phyloP scores from a whole-genome alignment of 2,888 invertebrate species.

The Horisme vitalbata region DNA sequence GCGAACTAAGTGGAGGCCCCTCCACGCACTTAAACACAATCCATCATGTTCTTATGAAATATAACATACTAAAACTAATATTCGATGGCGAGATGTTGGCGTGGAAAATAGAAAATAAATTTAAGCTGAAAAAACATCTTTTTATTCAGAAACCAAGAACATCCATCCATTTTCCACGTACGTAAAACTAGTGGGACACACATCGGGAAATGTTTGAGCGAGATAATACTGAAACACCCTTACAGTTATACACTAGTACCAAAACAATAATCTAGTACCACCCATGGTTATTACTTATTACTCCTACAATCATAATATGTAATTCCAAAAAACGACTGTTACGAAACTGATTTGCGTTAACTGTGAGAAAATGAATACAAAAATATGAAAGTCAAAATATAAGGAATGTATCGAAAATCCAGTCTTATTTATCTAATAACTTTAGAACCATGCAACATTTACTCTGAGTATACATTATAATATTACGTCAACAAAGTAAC shows the following conservation, averaged over 20 bases:
- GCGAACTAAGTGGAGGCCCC: slow-evolving; percentile 34
- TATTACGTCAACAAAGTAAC: slow-evolving; percentile 30
- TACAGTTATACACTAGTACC: slow-evolving; percentile 23
- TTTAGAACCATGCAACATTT: slow-evolving; percentile 41
- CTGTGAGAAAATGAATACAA: slow-evolving; percentile 40
- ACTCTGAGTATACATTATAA: slow-evolving; percentile 37
- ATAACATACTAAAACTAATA: slow-evolving; percentile 17
- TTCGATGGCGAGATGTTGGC: slow-evolving; percentile 28
- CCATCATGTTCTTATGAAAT: slow-evolving; percentile 39
- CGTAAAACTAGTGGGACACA: slow-evolving; percentile 37
- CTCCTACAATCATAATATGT: slow-evolving; percentile 44
- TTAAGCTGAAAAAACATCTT: slow-evolving; percentile 47
- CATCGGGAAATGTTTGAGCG: slow-evolving; percentile 30
- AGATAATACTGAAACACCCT: slow-evolving; percentile 31
- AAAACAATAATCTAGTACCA: slow-evolving; percentile 36
- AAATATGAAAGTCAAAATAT: slow-evolving; percentile 45
- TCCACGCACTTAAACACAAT: slow-evolving; percentile 53
- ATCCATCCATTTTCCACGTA: slow-evolving; percentile 66
- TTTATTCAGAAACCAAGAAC: slow-evolving; percentile 54
- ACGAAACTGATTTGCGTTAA: slow-evolving; percentile 30
- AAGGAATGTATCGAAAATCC: slow-evolving; percentile 45
- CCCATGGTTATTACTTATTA: slow-evolving; percentile 42
- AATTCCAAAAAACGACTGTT: slow-evolving; percentile 37
- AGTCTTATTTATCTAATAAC: slow-evolving; percentile 42
- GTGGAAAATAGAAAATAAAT: slow-evolving; percentile 73